phyloP scores from a whole-genome alignment of 2,888 invertebrate species.

The Scrobipalpa costella region DNA sequence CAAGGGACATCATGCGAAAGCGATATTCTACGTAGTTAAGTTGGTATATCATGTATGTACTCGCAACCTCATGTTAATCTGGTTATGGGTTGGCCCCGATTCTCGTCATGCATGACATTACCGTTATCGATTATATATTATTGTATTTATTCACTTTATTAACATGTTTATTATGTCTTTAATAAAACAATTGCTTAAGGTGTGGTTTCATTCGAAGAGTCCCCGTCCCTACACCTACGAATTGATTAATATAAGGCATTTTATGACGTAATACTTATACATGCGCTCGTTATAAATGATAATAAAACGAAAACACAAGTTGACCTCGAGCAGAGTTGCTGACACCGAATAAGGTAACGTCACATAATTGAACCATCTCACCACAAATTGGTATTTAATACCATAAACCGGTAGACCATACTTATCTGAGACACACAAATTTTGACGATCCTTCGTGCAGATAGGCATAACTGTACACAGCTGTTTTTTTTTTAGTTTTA shows the following conservation, averaged over 20 bases:
- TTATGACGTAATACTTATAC: not conserved
- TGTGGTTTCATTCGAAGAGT: conserved; percentile 48
- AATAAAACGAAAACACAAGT: conserved; percentile 37
- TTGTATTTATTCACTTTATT: conserved; percentile 79
- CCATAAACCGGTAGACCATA: too few species aligned
- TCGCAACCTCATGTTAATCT: conserved; percentile 46
- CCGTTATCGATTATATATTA: conserved; percentile 45
- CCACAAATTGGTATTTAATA: not conserved
- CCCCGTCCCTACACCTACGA: not conserved
- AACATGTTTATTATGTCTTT: conserved; percentile 81
- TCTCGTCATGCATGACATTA: conserved; percentile 59
- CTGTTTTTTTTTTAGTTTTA: too few species aligned
- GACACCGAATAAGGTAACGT: conserved; percentile 40
- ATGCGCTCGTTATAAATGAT: conserved; percentile 5
- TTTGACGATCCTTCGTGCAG: too few species aligned
- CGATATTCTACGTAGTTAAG: not conserved
- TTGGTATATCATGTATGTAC: not conserved
- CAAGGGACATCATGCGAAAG: too few species aligned
- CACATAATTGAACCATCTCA: not conserved
- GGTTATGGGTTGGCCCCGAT: conserved; percentile 58
- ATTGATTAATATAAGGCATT: not conserved
- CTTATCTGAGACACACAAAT: too few species aligned
- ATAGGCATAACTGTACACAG: too few species aligned
- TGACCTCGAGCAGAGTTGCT: conserved; percentile 49
- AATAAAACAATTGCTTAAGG: conserved; percentile 78